phyloP scores from a whole-genome alignment of 2,113 vertebrate genomes.

The Atlantisia rogersi region DNA sequence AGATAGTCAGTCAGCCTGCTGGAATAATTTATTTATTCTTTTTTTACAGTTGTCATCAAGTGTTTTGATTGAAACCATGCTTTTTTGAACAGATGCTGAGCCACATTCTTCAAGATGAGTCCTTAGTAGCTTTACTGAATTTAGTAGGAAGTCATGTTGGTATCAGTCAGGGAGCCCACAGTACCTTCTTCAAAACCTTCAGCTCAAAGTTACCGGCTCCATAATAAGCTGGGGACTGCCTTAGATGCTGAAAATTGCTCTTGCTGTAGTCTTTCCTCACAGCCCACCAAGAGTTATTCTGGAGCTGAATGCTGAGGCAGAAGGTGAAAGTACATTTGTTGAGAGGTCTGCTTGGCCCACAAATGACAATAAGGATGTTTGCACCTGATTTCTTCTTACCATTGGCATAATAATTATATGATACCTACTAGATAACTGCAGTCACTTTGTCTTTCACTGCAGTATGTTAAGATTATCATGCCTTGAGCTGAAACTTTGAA shows the following conservation, averaged over 20 bases:
- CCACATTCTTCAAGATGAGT: neutral
- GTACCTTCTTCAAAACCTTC: neutral
- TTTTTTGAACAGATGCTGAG: neutral
- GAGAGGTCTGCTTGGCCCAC: neutral
- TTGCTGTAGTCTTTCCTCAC: neutral
- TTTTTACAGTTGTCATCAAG: neutral
- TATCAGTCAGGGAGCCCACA: rapidly evolving
- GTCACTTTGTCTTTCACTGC: neutral
- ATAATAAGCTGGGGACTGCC: rapidly evolving
- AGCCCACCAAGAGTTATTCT: neutral
- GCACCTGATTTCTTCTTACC: neutral
- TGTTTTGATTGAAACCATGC: neutral
- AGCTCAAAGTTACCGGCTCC: neutral
- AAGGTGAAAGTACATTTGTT: neutral
- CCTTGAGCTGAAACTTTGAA: neutral
- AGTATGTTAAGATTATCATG: neutral
- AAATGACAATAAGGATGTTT: neutral
- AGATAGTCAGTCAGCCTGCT: neutral
- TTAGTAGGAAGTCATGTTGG: neutral
- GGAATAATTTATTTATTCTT: neutral
- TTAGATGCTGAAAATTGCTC: neutral
- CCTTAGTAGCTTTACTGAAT: neutral
- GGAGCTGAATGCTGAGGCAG: neutral
- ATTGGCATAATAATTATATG: neutral
- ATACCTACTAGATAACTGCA: neutral